Base-by-base conservation (phyloP, 2,888 invertebrate species). In the Ceratothoa steindachneri region DNA sequence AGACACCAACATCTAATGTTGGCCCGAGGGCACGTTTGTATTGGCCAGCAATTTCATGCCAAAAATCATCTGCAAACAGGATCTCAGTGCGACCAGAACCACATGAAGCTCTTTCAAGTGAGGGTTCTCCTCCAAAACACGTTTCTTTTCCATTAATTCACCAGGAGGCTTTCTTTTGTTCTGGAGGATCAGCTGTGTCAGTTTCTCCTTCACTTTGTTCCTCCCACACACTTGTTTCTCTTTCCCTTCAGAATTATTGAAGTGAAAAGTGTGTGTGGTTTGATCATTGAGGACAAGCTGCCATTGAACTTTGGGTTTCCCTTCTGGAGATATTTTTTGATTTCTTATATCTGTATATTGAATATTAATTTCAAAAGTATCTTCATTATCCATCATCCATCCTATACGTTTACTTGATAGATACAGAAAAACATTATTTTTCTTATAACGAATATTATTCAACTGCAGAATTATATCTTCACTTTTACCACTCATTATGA, bases 291-390 rank as follows among this genome's bases (percentile, higher is more conserved):
- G 86, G 24, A 97, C 95, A 24, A 98, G 90, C 87, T 99, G 99
- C 19, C 99, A 87, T 84, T 99, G 99, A 72, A 99, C 94, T 86
- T 99, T 99, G 29, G 95, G 91, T 85, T 99, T 99, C 29, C 95
- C 96, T 82, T 91, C 96, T 0, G 98, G 97, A 7, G 87, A 88
- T 28, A 80, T 78, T 69, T 80, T 80, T 55, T 77, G 77, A 27
- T 73, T 77, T 80, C 75, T 97, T 81, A 98, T 96, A 85, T 97
- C 97, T 77, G 93, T 91, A 86, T 94, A 98, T 84, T 91, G 90
- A 85, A 96, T 95, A 72, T 95, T 95, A 75, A 97, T 92, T 15
- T 93, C 91, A 67, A 97, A 95, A 1, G 92, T 93, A 83, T 96
- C 94, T 80, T 91, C 88, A 84, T 95, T 93, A 51, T 85, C 84